Conservation (phyloP, 2,797 vertebrate genomes). For the Dicrostonyx torquatus region DNA sequence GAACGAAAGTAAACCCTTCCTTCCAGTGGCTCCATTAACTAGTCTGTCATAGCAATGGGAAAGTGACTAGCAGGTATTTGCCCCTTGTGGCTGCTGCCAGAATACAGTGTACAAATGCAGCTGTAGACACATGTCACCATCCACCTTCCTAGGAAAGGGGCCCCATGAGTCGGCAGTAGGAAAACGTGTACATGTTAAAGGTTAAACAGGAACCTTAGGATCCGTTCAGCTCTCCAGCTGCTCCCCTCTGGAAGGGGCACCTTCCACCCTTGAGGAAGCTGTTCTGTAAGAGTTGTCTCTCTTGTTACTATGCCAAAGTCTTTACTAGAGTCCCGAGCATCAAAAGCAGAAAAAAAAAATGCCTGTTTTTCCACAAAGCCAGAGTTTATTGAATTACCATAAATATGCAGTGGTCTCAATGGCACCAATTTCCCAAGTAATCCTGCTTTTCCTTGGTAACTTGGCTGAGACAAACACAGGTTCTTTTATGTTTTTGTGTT, state of each 20-base stretch:
- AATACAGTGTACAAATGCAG: neutral
- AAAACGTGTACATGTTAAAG: neutral
- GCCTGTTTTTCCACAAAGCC: neutral
- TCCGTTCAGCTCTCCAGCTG: neutral
- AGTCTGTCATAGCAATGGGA: neutral
- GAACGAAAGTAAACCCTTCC: neutral
- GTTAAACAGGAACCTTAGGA: neutral
- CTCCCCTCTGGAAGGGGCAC: neutral
- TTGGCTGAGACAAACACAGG: neutral
- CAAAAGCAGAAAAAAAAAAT: neutral
- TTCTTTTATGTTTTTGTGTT: neutral
- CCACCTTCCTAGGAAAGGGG: neutral
- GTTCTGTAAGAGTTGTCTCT: neutral
- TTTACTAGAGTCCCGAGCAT: neutral
- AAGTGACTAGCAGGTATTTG: neutral
- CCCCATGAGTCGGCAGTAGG: neutral
- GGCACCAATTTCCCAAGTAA: neutral
- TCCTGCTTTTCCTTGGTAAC: neutral
- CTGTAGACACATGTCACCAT: neutral
- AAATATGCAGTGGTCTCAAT: neutral
- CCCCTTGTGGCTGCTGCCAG: neutral
- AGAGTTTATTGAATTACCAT: neutral
- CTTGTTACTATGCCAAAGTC: neutral
- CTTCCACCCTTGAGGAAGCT: neutral
- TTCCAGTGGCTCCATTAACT: neutral